phyloP scores from a whole-genome alignment of 2,113 vertebrate species.

The Boleophthalmus pectinirostris region DNA sequence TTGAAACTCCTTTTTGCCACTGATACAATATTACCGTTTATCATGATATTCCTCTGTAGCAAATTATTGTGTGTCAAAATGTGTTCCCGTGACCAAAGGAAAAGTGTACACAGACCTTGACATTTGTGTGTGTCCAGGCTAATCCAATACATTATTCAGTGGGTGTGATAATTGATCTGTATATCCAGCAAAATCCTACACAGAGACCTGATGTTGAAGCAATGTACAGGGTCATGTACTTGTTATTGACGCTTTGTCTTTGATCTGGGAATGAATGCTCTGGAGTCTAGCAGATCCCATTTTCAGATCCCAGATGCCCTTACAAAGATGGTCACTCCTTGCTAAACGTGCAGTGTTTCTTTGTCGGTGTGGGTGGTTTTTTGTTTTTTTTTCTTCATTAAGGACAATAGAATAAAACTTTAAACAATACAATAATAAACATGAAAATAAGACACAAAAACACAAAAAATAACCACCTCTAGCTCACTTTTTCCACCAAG shows the following conservation, averaged over 20 bases:
- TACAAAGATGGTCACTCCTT: constrained; percentile 36
- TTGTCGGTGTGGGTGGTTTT: too few relatives aligned
- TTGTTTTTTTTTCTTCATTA: too few relatives aligned
- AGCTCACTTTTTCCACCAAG: too few relatives aligned
- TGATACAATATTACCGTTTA: too few relatives aligned
- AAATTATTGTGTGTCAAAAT: too few relatives aligned
- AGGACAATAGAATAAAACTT: too few relatives aligned
- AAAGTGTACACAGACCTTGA: not conserved
- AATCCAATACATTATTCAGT: constrained; percentile 24
- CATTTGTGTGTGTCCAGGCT: not conserved
- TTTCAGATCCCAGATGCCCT: constrained; percentile 23
- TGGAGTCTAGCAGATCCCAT: constrained; percentile 15
- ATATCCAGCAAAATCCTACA: not conserved
- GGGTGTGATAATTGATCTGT: constrained; percentile 9
- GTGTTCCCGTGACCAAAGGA: too few relatives aligned
- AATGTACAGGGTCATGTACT: constrained; percentile 7
- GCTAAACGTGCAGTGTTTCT: constrained; percentile 39
- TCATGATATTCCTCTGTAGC: too few relatives aligned
- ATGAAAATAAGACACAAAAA: too few relatives aligned
- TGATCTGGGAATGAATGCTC: constrained; percentile 13
- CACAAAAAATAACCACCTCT: too few relatives aligned
- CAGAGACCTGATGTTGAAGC: not conserved
- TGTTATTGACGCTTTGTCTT: constrained; percentile 14
- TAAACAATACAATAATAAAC: too few relatives aligned
- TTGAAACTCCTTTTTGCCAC: too few relatives aligned